Base-by-base conservation (phyloP, 2,797 vertebrate genomes). In the Gallinago solitaria region DNA sequence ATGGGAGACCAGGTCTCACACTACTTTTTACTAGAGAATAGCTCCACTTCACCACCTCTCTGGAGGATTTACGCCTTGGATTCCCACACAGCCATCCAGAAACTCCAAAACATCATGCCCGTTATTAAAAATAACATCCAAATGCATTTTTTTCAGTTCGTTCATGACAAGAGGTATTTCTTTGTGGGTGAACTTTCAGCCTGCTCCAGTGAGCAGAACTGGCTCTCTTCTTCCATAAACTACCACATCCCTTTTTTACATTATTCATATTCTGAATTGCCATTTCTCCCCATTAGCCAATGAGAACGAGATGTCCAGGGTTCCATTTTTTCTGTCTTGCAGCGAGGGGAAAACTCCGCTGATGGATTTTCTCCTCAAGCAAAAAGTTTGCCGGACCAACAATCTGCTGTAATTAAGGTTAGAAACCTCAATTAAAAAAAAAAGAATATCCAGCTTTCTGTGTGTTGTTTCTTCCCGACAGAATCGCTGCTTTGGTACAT, bases 371-470 rank as follows among this genome's bases (percentile, higher is more conserved):
- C 63, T 92, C 79, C 94, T 83, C 71, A 92, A 95, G 76, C 85
- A 87, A 96, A 91, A 96, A 67, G 61, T 95, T 76, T 93, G 79
- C 87, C 81, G 84, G 95, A 88, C 87, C 93, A 90, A 91, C 54
- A 88, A 43, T 16, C 63, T 76, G 73, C 69, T 85, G 91, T 95
- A 96, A 96, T 95, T 95, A 96, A 95, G 92, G 96, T 97, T 97
- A 95, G 95, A 90, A 96, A 96, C 91, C 91, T 95, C 93, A 96
- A 94, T 96, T 96, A 96, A 91, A 41, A 39, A 39, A 39, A 51
- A 91, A 59, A 86, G 59, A 39, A 91, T 93, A 86, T 65, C 39
- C 82, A 90, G 65, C 48, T 94, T 73, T 71, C 54, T 41, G 53
- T 35, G 21, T 61, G 80, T 81, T 92, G 75, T 67, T 93, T 65